Percentiles rank a stretch among this genome's conserved stretches.
phyloP scores from a whole-genome alignment of 1,140 invertebrate genomes.

The Octopus bimaculoides region DNA sequence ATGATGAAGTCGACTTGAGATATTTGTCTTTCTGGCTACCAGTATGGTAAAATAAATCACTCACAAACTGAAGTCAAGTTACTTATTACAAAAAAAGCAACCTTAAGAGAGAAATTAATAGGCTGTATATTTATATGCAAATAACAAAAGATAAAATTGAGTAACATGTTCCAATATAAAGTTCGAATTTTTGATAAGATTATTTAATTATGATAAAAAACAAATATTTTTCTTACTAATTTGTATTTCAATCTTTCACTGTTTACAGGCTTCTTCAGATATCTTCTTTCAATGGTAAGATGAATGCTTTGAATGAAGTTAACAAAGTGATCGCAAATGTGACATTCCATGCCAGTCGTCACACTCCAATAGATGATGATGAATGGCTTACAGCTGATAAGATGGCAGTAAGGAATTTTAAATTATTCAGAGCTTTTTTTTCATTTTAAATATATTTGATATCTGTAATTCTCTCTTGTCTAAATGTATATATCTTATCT shows the following conservation, averaged over 20 bases:
- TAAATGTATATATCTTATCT: neutral
- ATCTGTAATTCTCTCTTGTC: neutral
- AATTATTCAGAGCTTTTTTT: neutral
- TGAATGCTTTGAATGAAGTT: slow-evolving; percentile 98
- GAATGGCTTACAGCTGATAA: slow-evolving; percentile 91
- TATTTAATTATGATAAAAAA: too few relatives aligned
- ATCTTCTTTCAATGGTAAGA: slow-evolving; percentile 98
- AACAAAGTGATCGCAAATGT: slow-evolving; percentile 95
- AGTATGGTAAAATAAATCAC: too few relatives aligned
- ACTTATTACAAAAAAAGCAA: too few relatives aligned
- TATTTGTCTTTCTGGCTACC: too few relatives aligned
- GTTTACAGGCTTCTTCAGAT: slow-evolving; percentile 81
- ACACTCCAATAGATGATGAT: slow-evolving; percentile 71
- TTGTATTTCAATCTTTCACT: neutral
- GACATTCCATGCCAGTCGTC: slow-evolving; percentile 73
- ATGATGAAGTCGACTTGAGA: too few relatives aligned
- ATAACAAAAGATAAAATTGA: too few relatives aligned
- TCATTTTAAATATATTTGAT: neutral
- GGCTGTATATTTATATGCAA: too few relatives aligned
- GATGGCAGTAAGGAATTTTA: slow-evolving; percentile 74
- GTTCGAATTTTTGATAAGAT: too few relatives aligned
- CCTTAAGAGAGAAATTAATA: too few relatives aligned
- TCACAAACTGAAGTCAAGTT: too few relatives aligned
- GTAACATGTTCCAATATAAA: too few relatives aligned
- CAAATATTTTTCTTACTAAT: too few relatives aligned